These are phyloP conservation scores for Pedetes capensis DNA, from an alignment of 2,113 vertebrate species.

Conservation along the genomic window DNA sequence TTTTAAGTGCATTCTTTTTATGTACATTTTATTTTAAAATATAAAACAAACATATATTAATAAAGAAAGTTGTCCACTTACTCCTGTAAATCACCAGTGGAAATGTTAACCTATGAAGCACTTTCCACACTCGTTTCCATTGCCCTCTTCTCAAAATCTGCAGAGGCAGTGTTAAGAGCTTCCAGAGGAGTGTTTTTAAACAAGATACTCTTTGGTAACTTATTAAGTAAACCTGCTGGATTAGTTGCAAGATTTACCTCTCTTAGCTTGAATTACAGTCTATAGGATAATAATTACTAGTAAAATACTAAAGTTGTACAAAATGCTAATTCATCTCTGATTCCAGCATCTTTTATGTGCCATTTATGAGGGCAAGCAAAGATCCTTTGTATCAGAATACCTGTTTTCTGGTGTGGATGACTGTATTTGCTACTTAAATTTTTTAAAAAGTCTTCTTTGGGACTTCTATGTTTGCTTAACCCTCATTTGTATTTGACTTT, in stretches of 20 bases:
- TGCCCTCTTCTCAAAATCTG: not conserved
- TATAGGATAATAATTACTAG: not conserved
- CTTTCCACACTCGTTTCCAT: not conserved
- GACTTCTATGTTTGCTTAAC: not conserved
- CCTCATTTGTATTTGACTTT: constrained; percentile 10
- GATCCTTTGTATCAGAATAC: not conserved
- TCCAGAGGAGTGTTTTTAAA: constrained; percentile 12
- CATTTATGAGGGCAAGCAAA: not conserved
- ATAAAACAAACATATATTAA: not conserved
- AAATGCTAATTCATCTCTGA: not conserved
- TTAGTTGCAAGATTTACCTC: not conserved
- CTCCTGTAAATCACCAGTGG: not conserved
- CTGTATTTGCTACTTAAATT: constrained; percentile 16
- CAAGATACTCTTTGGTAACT: not conserved
- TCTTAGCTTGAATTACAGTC: constrained; percentile 32
- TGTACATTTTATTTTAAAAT: not conserved
- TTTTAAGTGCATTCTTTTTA: not conserved
- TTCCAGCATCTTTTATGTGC: not conserved
- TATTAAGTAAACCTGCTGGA: not conserved
- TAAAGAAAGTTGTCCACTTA: not conserved
- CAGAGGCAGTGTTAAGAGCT: not conserved
- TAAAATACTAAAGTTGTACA: constrained; percentile 33
- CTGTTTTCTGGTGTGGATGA: not conserved
- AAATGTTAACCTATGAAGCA: not conserved
- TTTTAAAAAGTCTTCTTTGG: not conserved